phyloP scores from a whole-genome alignment of 2,888 invertebrate species.

The Drosophila mimica region DNA sequence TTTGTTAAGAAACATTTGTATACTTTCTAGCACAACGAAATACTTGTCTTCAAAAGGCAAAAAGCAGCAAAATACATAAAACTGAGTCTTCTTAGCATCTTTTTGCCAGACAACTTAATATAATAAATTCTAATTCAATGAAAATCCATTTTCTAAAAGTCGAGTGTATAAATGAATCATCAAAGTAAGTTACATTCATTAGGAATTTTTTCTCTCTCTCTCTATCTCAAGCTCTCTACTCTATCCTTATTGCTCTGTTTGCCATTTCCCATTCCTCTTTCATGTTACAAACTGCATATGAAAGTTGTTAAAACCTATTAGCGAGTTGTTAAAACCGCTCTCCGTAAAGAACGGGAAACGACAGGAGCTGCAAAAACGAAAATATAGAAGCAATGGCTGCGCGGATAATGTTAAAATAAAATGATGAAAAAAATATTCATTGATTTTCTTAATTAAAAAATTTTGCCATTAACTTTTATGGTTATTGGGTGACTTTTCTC shows the following conservation, averaged over 20 bases:
- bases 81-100: neutral
- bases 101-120: neutral
- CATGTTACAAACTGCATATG: slow-evolving; percentile 30
- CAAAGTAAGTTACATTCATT: slow-evolving; percentile 10
- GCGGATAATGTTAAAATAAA: slow-evolving; percentile 49
- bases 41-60: neutral
- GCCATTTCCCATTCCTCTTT: neutral
- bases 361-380: neutral
- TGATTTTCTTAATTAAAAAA: slow-evolving; percentile 79
- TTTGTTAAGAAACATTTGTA: neutral
- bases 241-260: neutral
- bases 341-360: slow-evolving; percentile 31
- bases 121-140: neutral
- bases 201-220: neutral
- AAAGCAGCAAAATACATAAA: neutral
- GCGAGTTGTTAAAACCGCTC: slow-evolving; percentile 28
- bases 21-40: neutral
- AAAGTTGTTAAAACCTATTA: slow-evolving; percentile 53
- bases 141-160: neutral
- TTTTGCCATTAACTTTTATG: slow-evolving; percentile 75
- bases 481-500: slow-evolving; percentile 65
- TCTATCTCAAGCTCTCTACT: no score
- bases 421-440: slow-evolving; percentile 68
- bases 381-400: slow-evolving; percentile 32
- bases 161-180: slow-evolving; percentile 8